phyloP scores from a whole-genome alignment of 2,888 invertebrate genomes.

The Eilema sororculum region DNA sequence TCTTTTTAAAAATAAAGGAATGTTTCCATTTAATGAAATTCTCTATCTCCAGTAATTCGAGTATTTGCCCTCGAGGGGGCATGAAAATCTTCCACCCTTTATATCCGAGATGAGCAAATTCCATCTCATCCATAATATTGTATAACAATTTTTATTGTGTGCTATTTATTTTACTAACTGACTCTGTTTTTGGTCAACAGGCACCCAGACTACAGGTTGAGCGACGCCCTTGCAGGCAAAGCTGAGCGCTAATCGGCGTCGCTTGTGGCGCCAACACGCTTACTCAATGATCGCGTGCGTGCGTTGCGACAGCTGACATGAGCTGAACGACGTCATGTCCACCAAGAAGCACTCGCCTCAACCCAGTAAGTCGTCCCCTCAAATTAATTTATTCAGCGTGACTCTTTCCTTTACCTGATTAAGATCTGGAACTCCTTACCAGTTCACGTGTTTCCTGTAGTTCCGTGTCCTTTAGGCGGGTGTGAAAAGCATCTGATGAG shows the following conservation, averaged over 20 bases:
- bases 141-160: background rate
- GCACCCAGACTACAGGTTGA: background rate
- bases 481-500: no score
- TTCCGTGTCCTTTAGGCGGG: no score
- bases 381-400: background rate
- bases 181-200: constrained; percentile 27
- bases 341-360: constrained; percentile 83
- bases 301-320: constrained; percentile 81
- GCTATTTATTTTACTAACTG: background rate
- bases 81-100: no score
- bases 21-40: no score
- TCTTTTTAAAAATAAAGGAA: no score
- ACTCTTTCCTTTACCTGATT: no score
- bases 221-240: constrained; percentile 21
- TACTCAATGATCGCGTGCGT: constrained; percentile 78
- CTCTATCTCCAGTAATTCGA: no score
- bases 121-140: background rate
- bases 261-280: constrained; percentile 49
- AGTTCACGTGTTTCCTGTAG: no score
- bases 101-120: no score
- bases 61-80: no score
- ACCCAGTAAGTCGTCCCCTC: constrained; percentile 66
- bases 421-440: no score
- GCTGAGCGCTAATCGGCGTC: constrained; percentile 43
- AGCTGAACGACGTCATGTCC: constrained; percentile 80